A percentile compares a stretch with the other conserved stretches of the same genome.
These are phyloP conservation scores for Acanthis flammea DNA, from an alignment of 2,797 vertebrate species.

Conservation along the genomic window DNA sequence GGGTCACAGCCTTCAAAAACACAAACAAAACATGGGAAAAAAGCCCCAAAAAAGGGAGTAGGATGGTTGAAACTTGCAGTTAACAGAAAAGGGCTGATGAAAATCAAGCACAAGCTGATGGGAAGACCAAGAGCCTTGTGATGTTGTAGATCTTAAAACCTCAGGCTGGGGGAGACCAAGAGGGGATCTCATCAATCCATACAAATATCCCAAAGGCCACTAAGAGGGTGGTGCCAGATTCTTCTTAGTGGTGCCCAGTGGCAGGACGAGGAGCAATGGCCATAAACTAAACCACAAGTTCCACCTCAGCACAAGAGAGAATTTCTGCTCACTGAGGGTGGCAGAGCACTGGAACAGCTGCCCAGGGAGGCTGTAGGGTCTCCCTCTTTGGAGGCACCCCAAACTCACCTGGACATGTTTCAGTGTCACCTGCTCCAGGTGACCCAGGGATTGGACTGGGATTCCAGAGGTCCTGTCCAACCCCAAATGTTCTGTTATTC, in stretches of 20 bases:
- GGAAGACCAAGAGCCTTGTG: background rate
- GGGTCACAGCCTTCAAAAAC: background rate
- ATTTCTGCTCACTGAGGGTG: background rate
- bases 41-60: no score
- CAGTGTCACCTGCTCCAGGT: background rate
- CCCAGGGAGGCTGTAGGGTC: background rate
- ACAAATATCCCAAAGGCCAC: background rate
- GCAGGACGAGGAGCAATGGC: background rate
- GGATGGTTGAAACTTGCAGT: background rate
- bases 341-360: background rate
- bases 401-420: background rate
- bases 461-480: background rate
- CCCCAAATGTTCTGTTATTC: background rate
- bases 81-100: background rate
- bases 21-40: background rate
- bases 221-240: background rate
- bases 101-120: background rate
- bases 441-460: background rate
- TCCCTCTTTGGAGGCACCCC: background rate
- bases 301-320: background rate
- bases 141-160: background rate
- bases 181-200: background rate
- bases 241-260: background rate
- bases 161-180: background rate
- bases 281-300: background rate